These are phyloP conservation scores for Teleogryllus occipitalis DNA, from an alignment of 1,140 invertebrate genomes.

Conservation along the genomic window DNA sequence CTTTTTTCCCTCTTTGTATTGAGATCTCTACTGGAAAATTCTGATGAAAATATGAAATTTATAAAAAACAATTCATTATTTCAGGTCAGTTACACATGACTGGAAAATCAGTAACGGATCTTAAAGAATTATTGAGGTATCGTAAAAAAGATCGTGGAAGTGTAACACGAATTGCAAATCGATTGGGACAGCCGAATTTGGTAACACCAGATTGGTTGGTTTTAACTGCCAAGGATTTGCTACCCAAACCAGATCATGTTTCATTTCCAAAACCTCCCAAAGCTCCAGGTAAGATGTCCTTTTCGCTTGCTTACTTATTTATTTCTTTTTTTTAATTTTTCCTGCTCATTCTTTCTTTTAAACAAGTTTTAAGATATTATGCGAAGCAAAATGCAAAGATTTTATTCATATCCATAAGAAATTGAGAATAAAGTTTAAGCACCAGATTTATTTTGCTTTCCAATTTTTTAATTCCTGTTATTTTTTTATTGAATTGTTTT, in stretches of 20 bases:
- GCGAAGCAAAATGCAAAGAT: no score
- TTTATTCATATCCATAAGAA: no score
- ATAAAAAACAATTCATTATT: constrained; percentile 17
- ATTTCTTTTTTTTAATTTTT: no score
- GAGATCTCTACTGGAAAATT: no score
- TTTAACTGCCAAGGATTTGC: constrained; percentile 65
- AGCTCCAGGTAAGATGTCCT: constrained; percentile 48
- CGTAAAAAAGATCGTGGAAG: constrained; percentile 49
- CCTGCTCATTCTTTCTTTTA: no score
- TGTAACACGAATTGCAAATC: constrained; percentile 68
- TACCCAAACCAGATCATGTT: constrained; percentile 68
- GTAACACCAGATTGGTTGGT: constrained; percentile 71
- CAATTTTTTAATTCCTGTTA: no score
- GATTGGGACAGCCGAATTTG: constrained; percentile 55
- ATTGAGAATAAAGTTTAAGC: no score
- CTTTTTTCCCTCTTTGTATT: no score
- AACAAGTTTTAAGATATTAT: no score
- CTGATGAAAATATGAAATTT: no score
- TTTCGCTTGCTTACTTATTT: neutral
- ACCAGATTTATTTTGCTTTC: no score
- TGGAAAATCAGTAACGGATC: constrained; percentile 49
- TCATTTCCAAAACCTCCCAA: constrained; percentile 83
- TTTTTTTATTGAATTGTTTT: no score
- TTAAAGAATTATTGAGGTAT: constrained; percentile 47
- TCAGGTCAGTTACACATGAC: constrained; percentile 51